These are phyloP conservation scores for Notothenia coriiceps DNA, from an alignment of 2,113 vertebrate genomes.

Conservation along the genomic window DNA sequence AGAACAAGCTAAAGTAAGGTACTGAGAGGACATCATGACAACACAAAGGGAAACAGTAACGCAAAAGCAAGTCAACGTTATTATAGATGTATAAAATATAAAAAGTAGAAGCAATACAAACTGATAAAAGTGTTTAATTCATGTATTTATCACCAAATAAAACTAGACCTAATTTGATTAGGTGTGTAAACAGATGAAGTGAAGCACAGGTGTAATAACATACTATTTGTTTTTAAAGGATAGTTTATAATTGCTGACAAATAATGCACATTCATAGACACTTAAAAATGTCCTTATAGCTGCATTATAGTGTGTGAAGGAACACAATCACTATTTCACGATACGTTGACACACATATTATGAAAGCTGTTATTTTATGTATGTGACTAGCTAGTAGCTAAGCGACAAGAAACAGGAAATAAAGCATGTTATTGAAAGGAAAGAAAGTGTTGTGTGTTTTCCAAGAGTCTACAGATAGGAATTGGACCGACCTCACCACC, in stretches of 20 bases:
- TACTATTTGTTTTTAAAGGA: neutral
- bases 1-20: no score
- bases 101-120: no score
- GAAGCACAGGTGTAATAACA: neutral
- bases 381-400: no score
- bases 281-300: neutral
- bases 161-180: neutral
- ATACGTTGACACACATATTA: neutral
- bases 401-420: no score
- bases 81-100: no score
- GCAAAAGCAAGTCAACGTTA: no score
- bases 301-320: neutral
- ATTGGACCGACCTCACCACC: neutral
- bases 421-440: no score
- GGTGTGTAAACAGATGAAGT: no score
- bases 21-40: no score
- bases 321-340: neutral
- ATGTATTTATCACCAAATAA: neutral
- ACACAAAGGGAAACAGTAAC: no score
- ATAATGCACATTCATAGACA: neutral
- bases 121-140: no score
- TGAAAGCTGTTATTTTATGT: neutral
- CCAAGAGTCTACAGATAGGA: neutral
- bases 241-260: neutral
- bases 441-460: constrained; percentile 4